Percentiles rank a stretch among this genome's conserved stretches.
Evolutionary conservation across 37 sponge, comb jelly and placozoan species (phyloP).

Genomic region (Spongilla lacustris): DNA sequence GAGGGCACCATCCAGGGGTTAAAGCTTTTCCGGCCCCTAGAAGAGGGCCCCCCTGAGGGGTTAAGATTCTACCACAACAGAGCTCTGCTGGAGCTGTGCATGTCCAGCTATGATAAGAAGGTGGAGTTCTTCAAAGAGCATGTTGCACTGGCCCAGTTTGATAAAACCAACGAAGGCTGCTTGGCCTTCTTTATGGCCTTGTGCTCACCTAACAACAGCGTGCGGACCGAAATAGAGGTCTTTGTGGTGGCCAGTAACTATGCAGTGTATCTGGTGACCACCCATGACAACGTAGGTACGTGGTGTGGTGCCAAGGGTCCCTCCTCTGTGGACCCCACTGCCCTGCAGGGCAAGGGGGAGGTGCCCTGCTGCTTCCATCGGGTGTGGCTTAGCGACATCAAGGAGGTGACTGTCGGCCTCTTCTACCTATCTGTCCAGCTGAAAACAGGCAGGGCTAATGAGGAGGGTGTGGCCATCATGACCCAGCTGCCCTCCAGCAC

Average conservation of each 20-base stretch:
- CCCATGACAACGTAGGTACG: conserved; percentile 28
- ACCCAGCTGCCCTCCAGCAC: conserved; percentile 26
- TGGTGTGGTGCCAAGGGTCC: conserved; percentile 62
- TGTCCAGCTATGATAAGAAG: conserved; percentile 15
- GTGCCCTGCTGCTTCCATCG: conserved; percentile 43
- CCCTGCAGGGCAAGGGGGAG: conserved; percentile 13
- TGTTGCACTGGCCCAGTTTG: conserved; percentile 51
- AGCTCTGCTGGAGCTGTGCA: conserved; percentile 22
- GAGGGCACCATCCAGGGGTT: neutral
- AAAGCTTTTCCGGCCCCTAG: conserved; percentile 4
- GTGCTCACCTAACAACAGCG: conserved; percentile 3
- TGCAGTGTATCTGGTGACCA: conserved; percentile 60
- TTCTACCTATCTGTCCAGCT: conserved; percentile 33
- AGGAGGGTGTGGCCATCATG: conserved; percentile 6
- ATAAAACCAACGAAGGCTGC: conserved; percentile 50
- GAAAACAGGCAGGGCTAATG: neutral
- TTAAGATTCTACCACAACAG: conserved; percentile 30
- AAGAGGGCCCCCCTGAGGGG: neutral
- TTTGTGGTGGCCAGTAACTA: conserved; percentile 58
- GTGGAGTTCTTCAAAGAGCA: conserved; percentile 50
- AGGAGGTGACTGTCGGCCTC: conserved; percentile 42
- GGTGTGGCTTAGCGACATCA: conserved; percentile 49
- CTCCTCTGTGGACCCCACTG: conserved; percentile 35
- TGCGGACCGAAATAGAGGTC: conserved; percentile 37
- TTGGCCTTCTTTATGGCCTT: conserved; percentile 35